These are phyloP conservation scores for Melanaphis sacchari DNA, from an alignment of 1,140 invertebrate species.

Conservation along the genomic window DNA sequence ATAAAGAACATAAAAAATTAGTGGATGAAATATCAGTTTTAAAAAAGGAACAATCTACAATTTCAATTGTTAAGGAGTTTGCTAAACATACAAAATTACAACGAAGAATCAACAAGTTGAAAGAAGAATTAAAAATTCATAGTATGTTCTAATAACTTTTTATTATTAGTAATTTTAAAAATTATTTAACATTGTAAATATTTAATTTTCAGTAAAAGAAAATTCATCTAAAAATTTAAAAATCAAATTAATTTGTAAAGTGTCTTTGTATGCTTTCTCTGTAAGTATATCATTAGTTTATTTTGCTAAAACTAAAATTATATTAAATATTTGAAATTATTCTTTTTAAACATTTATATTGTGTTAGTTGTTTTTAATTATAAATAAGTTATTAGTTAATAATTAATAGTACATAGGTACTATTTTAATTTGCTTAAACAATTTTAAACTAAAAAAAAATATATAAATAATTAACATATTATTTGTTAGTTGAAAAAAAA, in stretches of 20 bases:
- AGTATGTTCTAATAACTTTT: neutral
- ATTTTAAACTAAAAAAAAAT: neutral
- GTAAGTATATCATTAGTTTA: constrained; percentile 19
- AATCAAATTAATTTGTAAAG: constrained; percentile 16
- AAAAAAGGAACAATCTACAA: constrained; percentile 31
- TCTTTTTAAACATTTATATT: neutral
- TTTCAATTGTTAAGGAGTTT: constrained; percentile 26
- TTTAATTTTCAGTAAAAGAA: neutral
- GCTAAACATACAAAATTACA: constrained; percentile 49
- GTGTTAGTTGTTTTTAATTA: neutral
- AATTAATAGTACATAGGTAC: neutral
- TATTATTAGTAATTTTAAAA: neutral
- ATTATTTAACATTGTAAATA: neutral
- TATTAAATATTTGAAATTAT: neutral
- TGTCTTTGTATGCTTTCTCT: constrained; percentile 6
- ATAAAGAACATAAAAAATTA: neutral
- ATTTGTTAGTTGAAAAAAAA: too few relatives aligned
- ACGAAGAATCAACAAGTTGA: constrained; percentile 34
- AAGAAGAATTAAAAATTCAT: constrained; percentile 19
- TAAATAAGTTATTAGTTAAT: neutral
- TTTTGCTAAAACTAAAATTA: neutral
- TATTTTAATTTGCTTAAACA: neutral
- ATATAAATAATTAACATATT: too few relatives aligned
- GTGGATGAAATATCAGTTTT: neutral
- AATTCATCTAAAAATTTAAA: constrained; percentile 50